phyloP scores from a whole-genome alignment of 2,113 vertebrate species.

The Geococcyx californianus region DNA sequence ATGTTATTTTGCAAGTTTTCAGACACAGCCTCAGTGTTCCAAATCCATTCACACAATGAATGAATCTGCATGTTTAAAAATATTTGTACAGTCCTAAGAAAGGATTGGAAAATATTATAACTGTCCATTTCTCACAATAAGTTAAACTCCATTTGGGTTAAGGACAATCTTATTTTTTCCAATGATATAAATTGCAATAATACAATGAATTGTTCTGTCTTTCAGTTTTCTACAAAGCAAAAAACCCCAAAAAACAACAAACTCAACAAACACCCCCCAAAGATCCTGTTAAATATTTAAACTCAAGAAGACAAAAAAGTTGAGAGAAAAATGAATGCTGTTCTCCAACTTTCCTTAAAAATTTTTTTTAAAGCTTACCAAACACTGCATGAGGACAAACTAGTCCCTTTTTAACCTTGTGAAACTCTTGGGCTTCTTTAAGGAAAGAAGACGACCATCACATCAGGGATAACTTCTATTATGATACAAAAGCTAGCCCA shows the following conservation, averaged over 20 bases:
- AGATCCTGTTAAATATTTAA: not conserved
- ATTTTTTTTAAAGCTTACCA: not conserved
- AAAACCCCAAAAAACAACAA: not conserved
- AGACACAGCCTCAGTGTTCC: not conserved
- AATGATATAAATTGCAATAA: not conserved
- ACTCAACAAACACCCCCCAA: not conserved
- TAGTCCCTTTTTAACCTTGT: not conserved
- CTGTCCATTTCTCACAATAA: not conserved
- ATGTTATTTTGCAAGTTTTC: constrained; percentile 6
- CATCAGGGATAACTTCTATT: not conserved
- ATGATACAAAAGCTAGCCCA: not conserved
- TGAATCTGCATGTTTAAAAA: not conserved
- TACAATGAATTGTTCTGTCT: not conserved
- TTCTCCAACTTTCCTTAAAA: not conserved
- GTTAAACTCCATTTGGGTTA: not conserved
- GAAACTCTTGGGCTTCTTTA: not conserved
- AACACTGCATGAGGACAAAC: not conserved
- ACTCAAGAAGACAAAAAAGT: not conserved
- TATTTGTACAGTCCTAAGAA: not conserved
- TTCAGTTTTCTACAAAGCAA: not conserved
- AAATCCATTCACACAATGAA: not conserved
- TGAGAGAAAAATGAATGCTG: not conserved
- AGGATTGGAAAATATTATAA: not conserved
- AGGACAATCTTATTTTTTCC: not conserved
- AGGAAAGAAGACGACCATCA: not conserved